phyloP scores from a whole-genome alignment of 2,113 vertebrate species.

The Pogona vitticeps region DNA sequence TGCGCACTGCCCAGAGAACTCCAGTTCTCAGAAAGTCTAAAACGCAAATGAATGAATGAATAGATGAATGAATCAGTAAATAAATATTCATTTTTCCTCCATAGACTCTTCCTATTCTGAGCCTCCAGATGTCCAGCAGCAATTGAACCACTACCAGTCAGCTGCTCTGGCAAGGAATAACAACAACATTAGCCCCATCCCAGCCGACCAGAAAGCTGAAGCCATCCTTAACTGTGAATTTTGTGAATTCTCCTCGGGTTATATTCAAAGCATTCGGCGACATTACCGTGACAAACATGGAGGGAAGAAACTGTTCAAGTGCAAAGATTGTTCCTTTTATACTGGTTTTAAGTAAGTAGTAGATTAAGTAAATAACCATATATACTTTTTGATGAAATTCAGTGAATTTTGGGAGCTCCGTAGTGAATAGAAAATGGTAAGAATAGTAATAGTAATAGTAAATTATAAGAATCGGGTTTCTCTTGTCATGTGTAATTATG shows the following conservation, averaged over 20 bases:
- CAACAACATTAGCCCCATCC: constrained; percentile 81
- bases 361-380: background rate
- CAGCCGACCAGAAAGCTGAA: constrained; percentile 78
- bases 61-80: background rate
- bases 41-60: background rate
- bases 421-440: background rate
- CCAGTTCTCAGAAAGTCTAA: background rate
- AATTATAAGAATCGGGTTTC: constrained; percentile 33
- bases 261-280: constrained; percentile 97
- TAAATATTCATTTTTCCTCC: constrained; percentile 43
- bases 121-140: constrained; percentile 92
- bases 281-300: constrained; percentile 98
- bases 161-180: constrained; percentile 87
- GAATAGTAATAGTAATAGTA: too few species aligned
- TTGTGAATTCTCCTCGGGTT: constrained; percentile 97
- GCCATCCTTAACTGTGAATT: constrained; percentile 93
- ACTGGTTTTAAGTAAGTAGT: constrained; percentile 96
- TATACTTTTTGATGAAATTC: constrained; percentile 3
- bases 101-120: constrained; percentile 90
- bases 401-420: constrained; percentile 35
- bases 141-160: constrained; percentile 93
- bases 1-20: background rate
- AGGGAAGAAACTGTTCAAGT: constrained; percentile 98
- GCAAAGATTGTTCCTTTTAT: constrained; percentile 98
- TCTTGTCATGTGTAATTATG: constrained; percentile 33